phyloP scores from a whole-genome alignment of 1,140 invertebrate genomes.

The Drosophila kohkoa region DNA sequence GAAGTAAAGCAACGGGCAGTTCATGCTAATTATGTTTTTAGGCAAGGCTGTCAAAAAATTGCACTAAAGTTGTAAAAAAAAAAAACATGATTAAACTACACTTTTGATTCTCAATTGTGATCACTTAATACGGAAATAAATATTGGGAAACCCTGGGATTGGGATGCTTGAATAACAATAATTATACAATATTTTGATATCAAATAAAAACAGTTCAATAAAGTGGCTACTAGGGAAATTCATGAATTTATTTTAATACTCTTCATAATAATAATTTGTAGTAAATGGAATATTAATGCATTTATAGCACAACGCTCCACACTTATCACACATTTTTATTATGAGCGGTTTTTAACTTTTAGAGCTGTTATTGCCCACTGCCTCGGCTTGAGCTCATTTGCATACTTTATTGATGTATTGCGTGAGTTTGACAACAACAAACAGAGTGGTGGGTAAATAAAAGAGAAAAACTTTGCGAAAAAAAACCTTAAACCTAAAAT shows the following conservation, averaged over 20 bases:
- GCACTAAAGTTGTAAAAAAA: conserved; percentile 30
- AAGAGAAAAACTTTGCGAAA: conserved; percentile 22
- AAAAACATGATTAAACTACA: background rate
- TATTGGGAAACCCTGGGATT: background rate
- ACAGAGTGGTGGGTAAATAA: conserved; percentile 28
- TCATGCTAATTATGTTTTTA: conserved; percentile 52
- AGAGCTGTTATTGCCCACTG: conserved; percentile 14
- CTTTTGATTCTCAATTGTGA: background rate
- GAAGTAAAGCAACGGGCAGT: conserved; percentile 56
- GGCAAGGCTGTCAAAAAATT: conserved; percentile 39
- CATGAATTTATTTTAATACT: conserved; percentile 1
- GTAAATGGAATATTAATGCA: background rate
- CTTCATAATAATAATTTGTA: background rate
- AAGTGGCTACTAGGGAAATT: background rate
- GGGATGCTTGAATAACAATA: background rate
- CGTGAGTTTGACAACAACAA: conserved; percentile 52
- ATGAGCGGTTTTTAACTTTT: conserved; percentile 40
- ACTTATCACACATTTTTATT: conserved; percentile 28
- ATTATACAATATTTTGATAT: background rate
- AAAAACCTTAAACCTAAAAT: conserved; percentile 42
- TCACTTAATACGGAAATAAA: background rate
- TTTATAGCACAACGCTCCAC: conserved; percentile 8
- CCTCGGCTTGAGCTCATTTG: conserved; percentile 49
- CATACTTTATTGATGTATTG: conserved; percentile 50
- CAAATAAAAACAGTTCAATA: background rate